Base-by-base conservation (phyloP, 2,113 vertebrate genomes). In the Cinclus mexicanus region DNA sequence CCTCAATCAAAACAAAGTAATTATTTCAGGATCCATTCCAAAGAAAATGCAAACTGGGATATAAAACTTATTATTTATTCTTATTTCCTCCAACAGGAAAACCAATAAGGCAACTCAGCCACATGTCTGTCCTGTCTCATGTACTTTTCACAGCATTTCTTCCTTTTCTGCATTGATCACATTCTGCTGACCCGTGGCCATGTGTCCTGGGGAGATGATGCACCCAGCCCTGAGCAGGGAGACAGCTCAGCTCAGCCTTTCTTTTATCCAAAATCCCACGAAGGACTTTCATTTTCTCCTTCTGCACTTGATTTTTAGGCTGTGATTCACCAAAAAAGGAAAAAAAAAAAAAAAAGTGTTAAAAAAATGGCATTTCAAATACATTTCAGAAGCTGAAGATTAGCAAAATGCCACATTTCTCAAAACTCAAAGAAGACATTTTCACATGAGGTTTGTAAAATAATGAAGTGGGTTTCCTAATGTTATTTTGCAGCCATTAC, bases 371-470 rank as follows among this genome's bases (percentile, higher is more conserved):
- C 3, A 1, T 65, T 93, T 52, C 9, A 64, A 49, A 57, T 10
- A 9, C 0, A 15, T 35, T 86, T 83, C 47, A 57, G 47, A 89
- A 70, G 11, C 19, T 20, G 24, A 49, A 28, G 20, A 57, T 57
- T 57, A 57, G 3, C 14, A 53, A 47, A 57, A 35, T 14, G 18
- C 22, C 35, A 60, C 0, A 0, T 63, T 86, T 35, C 8, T 49
- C 50, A 23, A 49, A 41, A 20, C 0, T 0, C 1, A 3, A 61
- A 65, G 33, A 7, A 12, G 10, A 3, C 3, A 16, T 53, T 70
- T 86, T 53, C 15, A 26, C 25, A 16, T 11, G 11, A 71, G 35
- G 6, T 26, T 64, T 50, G 21, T 72, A 64, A 93, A 87, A 63
- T 26, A 89, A 53, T 33, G 13, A 7, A 46, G 17, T 0, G 2